These are phyloP conservation scores for Alviniconcha strummeri DNA, from an alignment of 2,888 invertebrate genomes.

Conservation along the genomic window DNA sequence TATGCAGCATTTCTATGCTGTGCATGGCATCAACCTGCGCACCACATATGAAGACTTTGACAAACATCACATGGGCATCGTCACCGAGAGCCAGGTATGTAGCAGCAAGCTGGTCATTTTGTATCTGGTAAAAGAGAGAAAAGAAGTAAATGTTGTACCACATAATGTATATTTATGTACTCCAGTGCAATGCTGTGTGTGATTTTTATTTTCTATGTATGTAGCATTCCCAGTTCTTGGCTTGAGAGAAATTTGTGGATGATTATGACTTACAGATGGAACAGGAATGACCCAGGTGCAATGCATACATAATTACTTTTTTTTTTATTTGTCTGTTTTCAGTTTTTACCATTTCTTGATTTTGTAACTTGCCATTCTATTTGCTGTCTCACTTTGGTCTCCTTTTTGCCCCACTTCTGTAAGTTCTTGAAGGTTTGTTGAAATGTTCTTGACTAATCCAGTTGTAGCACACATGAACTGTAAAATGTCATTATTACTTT, in stretches of 20 bases:
- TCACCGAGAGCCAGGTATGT: conserved; percentile 72
- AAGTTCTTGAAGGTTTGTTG: too few relatives aligned
- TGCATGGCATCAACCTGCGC: conserved; percentile 70
- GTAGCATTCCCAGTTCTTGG: neutral
- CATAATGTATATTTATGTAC: too few relatives aligned
- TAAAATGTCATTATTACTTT: too few relatives aligned
- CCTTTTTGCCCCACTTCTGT: too few relatives aligned
- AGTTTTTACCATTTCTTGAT: neutral
- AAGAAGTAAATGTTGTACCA: neutral
- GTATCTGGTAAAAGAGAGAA: neutral
- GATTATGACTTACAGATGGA: neutral
- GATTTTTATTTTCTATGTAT: too few relatives aligned
- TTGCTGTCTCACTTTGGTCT: too few relatives aligned
- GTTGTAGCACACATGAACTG: too few relatives aligned
- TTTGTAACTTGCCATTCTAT: too few relatives aligned
- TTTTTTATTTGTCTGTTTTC: neutral
- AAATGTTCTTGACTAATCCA: too few relatives aligned
- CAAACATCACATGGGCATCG: conserved; percentile 69
- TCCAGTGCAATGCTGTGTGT: too few relatives aligned
- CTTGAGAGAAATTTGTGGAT: neutral
- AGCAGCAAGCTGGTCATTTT: neutral
- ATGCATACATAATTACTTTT: too few relatives aligned
- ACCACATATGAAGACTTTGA: conserved; percentile 73
- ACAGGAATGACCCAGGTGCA: neutral
- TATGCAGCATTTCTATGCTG: conserved; percentile 68